Base-by-base conservation (phyloP, 2,888 invertebrate genomes). In the Sminthurinus aureus region DNA sequence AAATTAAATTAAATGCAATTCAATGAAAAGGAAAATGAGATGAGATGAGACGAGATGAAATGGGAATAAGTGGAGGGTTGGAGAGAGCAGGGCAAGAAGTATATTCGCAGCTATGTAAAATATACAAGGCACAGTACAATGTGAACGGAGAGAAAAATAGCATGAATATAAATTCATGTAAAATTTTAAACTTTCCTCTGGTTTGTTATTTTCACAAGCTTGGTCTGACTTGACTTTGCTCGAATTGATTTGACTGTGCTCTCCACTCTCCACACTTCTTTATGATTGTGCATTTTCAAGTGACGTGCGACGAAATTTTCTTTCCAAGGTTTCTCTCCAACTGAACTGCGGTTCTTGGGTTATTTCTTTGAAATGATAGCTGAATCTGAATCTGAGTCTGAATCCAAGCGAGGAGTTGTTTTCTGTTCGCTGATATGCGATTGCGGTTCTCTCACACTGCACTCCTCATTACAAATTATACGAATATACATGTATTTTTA, bases 261-360 rank as follows among this genome's bases (percentile, higher is more conserved):
- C 69, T 69, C 15, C 26, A 6, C 50, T 74, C 38, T 75, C 74
- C 20, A 81, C 26, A 52, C 24, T 74, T 73, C 74, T 75, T 74
- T 81, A 81, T 81, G 74, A 81, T 81, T 81, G 81, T 81, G 74
- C 81, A 81, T 81, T 74, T 81, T 81, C 74, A 38, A 74, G 74
- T 64, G 66, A 74, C 81, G 66, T 74, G 75, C 22, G 64, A 58
- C 26, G 74, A 81, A 81, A 74, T 81, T 18, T 69, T 69, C 26
- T 78, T 24, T 78, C 38, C 58, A 26, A 66, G 26, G 22, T 66
- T 69, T 69, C 69, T 38, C 69, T 69, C 38, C 38, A 6, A 38
- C 38, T 38, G 38, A 38, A n/a, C n/a, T n/a, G n/a, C n/a, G n/a
- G n/a, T n/a, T n/a, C n/a, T n/a, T n/a, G n/a, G n/a, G n/a, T n/a